Evolutionary conservation across 2,113 vertebrate species (phyloP), one percentile per base, ranked within the genome.

Genomic region (Vidua chalybeata): DNA sequence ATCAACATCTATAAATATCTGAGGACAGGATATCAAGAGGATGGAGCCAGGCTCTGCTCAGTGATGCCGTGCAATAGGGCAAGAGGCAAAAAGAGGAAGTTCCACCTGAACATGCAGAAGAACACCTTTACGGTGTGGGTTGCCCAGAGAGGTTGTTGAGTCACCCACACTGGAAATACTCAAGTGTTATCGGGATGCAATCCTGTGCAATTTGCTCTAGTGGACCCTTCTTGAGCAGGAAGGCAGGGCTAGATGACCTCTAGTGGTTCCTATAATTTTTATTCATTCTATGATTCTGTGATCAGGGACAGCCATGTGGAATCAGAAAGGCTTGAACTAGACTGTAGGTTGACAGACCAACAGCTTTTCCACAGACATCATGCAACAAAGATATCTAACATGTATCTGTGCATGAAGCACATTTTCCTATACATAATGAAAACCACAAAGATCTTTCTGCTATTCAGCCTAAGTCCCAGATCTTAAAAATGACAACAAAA

Each of bases 41-140:
- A 31, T 10, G 26, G 26, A 61, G 11, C 48, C 41, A 76, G 26
- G 48, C 41, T 69, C 55, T 69, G 49, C 24, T 62, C 15, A 30
- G 55, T 48, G 23, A 24, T 55, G 41, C 48, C 0, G 0, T 15
- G 11, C 41, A 48, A 19, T 3, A 83, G 24, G 33, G 27, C 0
- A 0, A 41, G 24, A 54, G 11, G 21, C 30, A 55, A 24, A 62
- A 48, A 35, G 30, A 61, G n/a, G 13, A 76, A 76, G 39, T 30
- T 54, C 37, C 20, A n/a, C 30, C 20, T 62, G 41, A 76, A 69
- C 13, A 17, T 9, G 55, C 23, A n/a, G 30, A 35, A 55, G 11
- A 89, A 58, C 6, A 35, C 26, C 14, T 62, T 69, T 69, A 48
- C 7, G 19, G 11, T 13, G 39, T 5, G 8, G 2, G n/a, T 1